These are phyloP conservation scores for Tupaia chinensis DNA, from an alignment of 2,113 vertebrate species.

Conservation along the genomic window DNA sequence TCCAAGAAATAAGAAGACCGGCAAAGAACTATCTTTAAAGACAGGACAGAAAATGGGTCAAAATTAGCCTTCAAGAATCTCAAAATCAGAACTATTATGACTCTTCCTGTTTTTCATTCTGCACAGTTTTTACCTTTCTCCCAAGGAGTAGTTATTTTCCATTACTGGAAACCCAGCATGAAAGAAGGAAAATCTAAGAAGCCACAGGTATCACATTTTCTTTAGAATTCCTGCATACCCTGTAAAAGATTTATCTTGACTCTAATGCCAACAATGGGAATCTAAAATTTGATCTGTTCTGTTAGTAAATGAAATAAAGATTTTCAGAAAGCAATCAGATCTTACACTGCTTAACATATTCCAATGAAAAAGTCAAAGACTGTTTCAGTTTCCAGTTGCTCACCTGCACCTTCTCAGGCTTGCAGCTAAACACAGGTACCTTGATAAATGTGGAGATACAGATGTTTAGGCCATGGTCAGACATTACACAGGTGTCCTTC, in stretches of 20 bases:
- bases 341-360: conserved; percentile 74
- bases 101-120: conserved; percentile 36
- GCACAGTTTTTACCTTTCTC: conserved; percentile 43
- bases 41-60: background rate
- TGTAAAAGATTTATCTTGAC: conserved; percentile 58
- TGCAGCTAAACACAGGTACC: conserved; percentile 63
- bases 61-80: conserved; percentile 14
- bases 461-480: conserved; percentile 47
- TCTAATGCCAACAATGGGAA: conserved; percentile 42
- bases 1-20: background rate
- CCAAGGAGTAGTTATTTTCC: conserved; percentile 29
- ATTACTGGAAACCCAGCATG: conserved; percentile 34
- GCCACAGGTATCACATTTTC: conserved; percentile 46
- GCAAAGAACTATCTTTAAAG: background rate
- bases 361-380: conserved; percentile 69
- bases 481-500: conserved; percentile 83
- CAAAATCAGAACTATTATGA: conserved; percentile 10
- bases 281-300: conserved; percentile 64
- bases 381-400: conserved; percentile 74
- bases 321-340: conserved; percentile 74
- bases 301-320: conserved; percentile 63
- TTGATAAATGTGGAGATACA: conserved; percentile 54
- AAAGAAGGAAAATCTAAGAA: conserved; percentile 44
- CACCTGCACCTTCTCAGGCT: conserved; percentile 57
- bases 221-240: conserved; percentile 35